Evolutionary conservation across 2,888 invertebrate species (phyloP).

Genomic region (Lagria hirta): DNA sequence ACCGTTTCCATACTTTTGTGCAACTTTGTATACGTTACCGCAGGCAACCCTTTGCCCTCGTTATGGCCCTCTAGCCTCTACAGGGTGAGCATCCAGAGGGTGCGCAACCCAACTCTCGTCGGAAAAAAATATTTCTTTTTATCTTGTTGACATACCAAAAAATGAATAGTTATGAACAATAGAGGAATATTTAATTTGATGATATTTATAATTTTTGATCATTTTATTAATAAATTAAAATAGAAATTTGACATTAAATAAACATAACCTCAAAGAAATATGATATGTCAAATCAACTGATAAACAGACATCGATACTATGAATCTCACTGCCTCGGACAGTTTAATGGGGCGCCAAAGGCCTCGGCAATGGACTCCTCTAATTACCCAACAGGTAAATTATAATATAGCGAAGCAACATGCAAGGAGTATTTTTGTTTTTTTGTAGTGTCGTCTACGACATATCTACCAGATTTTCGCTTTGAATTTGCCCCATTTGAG

Average conservation of each 20-base stretch:
- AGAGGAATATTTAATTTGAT: too few relatives aligned
- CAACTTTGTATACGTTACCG: too few relatives aligned
- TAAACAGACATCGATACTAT: slow-evolving; percentile 42
- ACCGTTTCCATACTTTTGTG: too few relatives aligned
- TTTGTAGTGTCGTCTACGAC: slow-evolving; percentile 71
- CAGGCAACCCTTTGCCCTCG: too few relatives aligned
- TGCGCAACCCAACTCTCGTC: too few relatives aligned
- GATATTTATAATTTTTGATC: too few relatives aligned
- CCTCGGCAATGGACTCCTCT: slow-evolving; percentile 80
- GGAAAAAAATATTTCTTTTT: too few relatives aligned
- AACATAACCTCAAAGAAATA: slow-evolving; percentile 26
- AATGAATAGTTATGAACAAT: too few relatives aligned
- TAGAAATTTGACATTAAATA: slow-evolving; percentile 11
- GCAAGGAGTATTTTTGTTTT: slow-evolving; percentile 15
- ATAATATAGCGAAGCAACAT: slow-evolving; percentile 13
- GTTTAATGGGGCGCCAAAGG: slow-evolving; percentile 64
- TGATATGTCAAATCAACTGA: slow-evolving; percentile 19
- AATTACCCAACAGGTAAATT: slow-evolving; percentile 74
- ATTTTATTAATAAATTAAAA: too few relatives aligned
- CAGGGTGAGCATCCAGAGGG: too few relatives aligned
- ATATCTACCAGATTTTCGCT: slow-evolving; percentile 73
- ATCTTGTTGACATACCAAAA: too few relatives aligned
- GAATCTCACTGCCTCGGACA: slow-evolving; percentile 48
- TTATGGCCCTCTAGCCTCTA: too few relatives aligned
- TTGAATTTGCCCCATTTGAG: slow-evolving; percentile 58